phyloP scores from a whole-genome alignment of 64 coral and sea anemone species.

The Montipora capricornis region DNA sequence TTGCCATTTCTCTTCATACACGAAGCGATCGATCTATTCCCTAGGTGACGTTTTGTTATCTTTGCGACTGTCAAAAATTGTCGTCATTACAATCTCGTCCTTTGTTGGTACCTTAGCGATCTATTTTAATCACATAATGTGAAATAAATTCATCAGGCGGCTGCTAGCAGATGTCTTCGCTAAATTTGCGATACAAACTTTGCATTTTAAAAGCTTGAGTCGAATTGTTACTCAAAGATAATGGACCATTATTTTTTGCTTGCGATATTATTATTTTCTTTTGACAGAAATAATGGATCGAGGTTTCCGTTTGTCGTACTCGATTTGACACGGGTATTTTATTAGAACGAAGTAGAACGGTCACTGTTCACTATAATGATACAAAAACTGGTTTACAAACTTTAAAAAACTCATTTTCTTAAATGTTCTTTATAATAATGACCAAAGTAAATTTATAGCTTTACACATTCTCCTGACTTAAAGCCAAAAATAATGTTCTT shows the following conservation, averaged over 20 bases:
- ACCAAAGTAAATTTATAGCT: not conserved
- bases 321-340: not conserved
- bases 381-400: not conserved
- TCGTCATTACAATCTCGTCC: not conserved
- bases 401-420: not conserved
- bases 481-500: not conserved
- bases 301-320: not conserved
- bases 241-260: not conserved
- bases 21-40: not conserved
- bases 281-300: not conserved
- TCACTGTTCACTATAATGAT: not conserved
- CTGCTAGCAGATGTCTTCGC: not conserved
- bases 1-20: slow-evolving; percentile 18
- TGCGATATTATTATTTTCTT: not conserved
- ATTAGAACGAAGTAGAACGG: not conserved
- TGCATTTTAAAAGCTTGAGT: slow-evolving; percentile 11
- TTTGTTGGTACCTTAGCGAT: slow-evolving; percentile 1
- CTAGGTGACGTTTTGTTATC: slow-evolving; percentile 11
- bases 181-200: slow-evolving; percentile 1
- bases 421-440: not conserved
- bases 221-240: not conserved
- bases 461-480: not conserved
- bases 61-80: not conserved
- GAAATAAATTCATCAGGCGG: slow-evolving; percentile 44
- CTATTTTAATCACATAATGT: slow-evolving; percentile 24